These are phyloP conservation scores for Ptilorrhoa leucosticta DNA, from an alignment of 2,113 vertebrate species.

Conservation along the genomic window DNA sequence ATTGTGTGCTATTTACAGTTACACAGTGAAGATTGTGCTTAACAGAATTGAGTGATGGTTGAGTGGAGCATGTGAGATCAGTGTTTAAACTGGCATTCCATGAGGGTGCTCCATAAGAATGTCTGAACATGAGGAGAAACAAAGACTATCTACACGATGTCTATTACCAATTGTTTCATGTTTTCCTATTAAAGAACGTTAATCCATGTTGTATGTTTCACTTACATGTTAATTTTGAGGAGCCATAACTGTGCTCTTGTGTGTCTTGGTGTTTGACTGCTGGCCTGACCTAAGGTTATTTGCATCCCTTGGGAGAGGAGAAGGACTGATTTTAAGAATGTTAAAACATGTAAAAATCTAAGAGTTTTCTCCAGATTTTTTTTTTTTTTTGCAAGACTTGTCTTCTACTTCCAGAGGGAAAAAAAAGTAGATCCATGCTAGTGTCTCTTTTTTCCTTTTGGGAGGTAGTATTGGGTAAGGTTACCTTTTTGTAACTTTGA, in stretches of 20 bases:
- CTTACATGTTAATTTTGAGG: not conserved
- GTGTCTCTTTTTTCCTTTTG: not conserved
- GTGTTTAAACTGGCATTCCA: not conserved
- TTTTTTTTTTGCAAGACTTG: not conserved
- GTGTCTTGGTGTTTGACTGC: not conserved
- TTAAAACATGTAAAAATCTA: not conserved
- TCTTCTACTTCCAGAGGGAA: not conserved
- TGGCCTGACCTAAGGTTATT: not conserved
- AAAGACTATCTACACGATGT: not conserved
- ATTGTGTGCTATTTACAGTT: not conserved
- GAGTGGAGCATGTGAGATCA: not conserved
- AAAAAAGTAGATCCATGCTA: not conserved
- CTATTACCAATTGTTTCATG: not conserved
- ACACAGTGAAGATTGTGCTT: not conserved
- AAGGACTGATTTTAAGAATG: not conserved
- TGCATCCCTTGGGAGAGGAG: not conserved
- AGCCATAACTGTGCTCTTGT: not conserved
- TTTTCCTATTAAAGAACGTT: not conserved
- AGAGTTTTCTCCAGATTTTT: not conserved
- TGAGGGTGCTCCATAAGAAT: not conserved
- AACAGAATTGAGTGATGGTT: not conserved
- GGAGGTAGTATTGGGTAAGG: not conserved
- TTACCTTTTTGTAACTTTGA: not conserved
- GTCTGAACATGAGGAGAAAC: not conserved
- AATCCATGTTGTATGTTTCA: not conserved